These are phyloP conservation scores for Cyrtorhinus lividipennis DNA, from an alignment of 1,140 invertebrate genomes.

Conservation along the genomic window DNA sequence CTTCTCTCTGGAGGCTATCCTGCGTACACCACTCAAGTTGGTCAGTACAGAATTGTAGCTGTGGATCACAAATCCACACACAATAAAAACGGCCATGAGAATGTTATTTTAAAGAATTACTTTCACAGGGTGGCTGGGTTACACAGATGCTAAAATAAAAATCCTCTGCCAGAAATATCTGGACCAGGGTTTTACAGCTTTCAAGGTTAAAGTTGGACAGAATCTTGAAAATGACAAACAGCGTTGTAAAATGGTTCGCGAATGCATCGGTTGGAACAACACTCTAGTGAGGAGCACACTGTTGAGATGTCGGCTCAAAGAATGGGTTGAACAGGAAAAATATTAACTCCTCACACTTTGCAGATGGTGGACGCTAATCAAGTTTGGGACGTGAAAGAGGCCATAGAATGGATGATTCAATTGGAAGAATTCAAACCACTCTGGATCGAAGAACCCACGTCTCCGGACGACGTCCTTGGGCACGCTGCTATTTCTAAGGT, in stretches of 20 bases:
- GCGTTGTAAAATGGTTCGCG: conserved; percentile 51
- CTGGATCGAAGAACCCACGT: conserved; percentile 91
- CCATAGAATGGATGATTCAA: conserved; percentile 72
- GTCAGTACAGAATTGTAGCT: conserved; percentile 31
- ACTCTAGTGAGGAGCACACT: conserved; percentile 39
- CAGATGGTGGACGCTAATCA: conserved; percentile 88
- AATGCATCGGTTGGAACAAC: conserved; percentile 59
- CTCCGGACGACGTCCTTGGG: conserved; percentile 76
- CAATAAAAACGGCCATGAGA: too few species aligned
- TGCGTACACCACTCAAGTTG: conserved; percentile 62
- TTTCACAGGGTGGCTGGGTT: conserved; percentile 57
- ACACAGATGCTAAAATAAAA: conserved; percentile 50
- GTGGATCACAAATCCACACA: too few species aligned
- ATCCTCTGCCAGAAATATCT: conserved; percentile 57
- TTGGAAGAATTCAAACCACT: conserved; percentile 54
- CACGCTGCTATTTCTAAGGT: conserved; percentile 60
- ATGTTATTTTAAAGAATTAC: background rate
- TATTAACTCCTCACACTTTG: too few species aligned
- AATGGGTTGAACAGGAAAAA: too few species aligned
- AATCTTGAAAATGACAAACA: conserved; percentile 61
- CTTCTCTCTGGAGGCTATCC: conserved; percentile 51
- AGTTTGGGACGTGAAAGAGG: conserved; percentile 70
- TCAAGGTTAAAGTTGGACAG: conserved; percentile 82
- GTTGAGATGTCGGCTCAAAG: background rate
- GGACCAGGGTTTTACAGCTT: conserved; percentile 56